Conservation (phyloP, 2,113 vertebrate genomes). For the Riparia riparia region DNA sequence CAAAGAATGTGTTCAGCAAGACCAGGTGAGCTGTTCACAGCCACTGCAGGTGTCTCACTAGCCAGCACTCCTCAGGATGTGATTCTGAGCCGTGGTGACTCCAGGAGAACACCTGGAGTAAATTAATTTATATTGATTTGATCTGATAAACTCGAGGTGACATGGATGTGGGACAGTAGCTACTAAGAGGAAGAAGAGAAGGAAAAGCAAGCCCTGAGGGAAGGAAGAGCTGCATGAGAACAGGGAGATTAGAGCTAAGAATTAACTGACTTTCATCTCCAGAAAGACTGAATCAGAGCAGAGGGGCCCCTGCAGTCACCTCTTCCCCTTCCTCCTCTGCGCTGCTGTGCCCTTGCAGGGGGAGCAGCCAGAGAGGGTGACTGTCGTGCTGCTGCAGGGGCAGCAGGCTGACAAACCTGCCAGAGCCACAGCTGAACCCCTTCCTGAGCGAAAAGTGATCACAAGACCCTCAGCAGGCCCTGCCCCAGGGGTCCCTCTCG, state of each 20-base stretch:
- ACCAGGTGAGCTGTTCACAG: neutral
- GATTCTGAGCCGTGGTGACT: neutral
- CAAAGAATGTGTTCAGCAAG: neutral
- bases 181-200: neutral
- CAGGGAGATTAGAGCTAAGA: neutral
- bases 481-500: neutral
- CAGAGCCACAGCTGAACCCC: neutral
- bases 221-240: neutral
- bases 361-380: neutral
- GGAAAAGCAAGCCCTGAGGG: neutral
- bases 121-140: neutral
- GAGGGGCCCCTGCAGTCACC: neutral
- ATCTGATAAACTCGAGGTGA: neutral
- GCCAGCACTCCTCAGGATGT: rapidly evolving
- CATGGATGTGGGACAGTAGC: neutral
- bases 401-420: neutral
- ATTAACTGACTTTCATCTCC: neutral
- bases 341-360: neutral
- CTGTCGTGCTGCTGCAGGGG: neutral
- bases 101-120: neutral
- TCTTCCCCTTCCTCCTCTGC: neutral
- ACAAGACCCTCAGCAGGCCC: neutral
- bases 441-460: rapidly evolving
- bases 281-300: neutral
- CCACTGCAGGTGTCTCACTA: neutral